Base-by-base conservation (phyloP, 2,797 vertebrate genomes). In the Coracias cyanogaster region DNA sequence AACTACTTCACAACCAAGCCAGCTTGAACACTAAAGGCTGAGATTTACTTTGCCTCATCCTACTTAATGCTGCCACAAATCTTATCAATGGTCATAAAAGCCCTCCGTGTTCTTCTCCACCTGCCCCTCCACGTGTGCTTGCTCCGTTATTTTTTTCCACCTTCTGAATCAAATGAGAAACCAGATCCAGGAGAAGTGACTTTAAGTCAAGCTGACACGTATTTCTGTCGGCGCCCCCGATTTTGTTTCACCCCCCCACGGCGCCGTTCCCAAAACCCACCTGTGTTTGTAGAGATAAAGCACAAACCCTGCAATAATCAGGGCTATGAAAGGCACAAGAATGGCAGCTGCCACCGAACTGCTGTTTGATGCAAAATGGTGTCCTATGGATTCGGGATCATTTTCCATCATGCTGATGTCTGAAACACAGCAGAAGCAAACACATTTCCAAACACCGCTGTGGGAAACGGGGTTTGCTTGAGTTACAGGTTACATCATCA, bases 261-360 rank as follows among this genome's bases (percentile, higher is more conserved):
- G 33, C 45, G 12, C 13, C 14, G 1, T 0, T 65, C 26, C 89
- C 2, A 13, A 29, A 26, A 93, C 46, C 64, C 96, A 99, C 99
- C 99, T 99, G 98, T 99, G 99, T 99, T 99, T 99, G 98, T 99
- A 99, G 97, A 99, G 99, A 98, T 99, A 99, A 96, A 99, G 98
- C 94, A 99, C 99, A 16, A 99, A 99, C 98, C 99, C 99, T 93
- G 99, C 99, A 69, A 99, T 99, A 98, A 99, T 99, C 98, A 99
- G 99, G 96, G 99, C 99, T 90, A 99, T 99, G 98, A 99, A 99
- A 99, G 99, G 99, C 99, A 99, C 99, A 97, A 99, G 98, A 95
- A 99, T 99, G 89, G 99, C 99, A 92, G 99, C 99, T 22, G 99
- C 99, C 97, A 99, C 99, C 2, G 99, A 99, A 97, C 99, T 99